Percentiles rank a stretch among this genome's conserved stretches.
Evolutionary conservation across 2,113 vertebrate genomes (phyloP).

Genomic region (Siniperca chuatsi): DNA sequence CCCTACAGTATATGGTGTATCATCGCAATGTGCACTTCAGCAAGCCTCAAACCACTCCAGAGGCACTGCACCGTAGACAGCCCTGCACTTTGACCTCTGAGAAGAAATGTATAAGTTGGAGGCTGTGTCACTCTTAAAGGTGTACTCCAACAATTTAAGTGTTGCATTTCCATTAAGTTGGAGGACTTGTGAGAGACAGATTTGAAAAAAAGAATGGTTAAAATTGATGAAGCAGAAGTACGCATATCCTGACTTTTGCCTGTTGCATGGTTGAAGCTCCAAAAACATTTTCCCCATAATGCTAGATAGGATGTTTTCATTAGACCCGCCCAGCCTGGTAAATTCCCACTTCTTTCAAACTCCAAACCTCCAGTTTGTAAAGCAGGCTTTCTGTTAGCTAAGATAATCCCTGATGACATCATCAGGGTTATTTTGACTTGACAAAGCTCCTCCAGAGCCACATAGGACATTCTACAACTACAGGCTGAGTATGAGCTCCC

Average conservation of each 20-base stretch:
- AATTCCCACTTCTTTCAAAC: too few species aligned
- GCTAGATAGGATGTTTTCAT: too few species aligned
- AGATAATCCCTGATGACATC: too few species aligned
- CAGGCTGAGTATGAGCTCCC: too few species aligned
- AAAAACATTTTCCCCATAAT: background rate
- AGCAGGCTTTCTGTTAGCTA: too few species aligned
- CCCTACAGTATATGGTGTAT: background rate
- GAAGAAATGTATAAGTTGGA: background rate
- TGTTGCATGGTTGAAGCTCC: background rate
- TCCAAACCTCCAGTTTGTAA: too few species aligned
- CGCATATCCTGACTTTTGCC: background rate
- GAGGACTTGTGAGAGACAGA: background rate
- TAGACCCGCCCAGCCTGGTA: too few species aligned
- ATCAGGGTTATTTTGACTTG: too few species aligned
- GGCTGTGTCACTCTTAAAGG: background rate
- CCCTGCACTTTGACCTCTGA: constrained; percentile 12
- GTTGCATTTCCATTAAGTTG: background rate
- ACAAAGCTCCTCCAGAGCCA: too few species aligned
- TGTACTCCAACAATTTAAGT: background rate
- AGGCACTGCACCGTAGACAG: constrained; percentile 15
- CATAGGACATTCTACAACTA: too few species aligned
- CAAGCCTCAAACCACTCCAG: background rate
- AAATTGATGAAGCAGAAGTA: background rate
- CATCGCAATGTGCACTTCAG: background rate
- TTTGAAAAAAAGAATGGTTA: background rate